Base-by-base conservation (phyloP, 2,113 vertebrate species). In the Phrynosoma blainvillii region DNA sequence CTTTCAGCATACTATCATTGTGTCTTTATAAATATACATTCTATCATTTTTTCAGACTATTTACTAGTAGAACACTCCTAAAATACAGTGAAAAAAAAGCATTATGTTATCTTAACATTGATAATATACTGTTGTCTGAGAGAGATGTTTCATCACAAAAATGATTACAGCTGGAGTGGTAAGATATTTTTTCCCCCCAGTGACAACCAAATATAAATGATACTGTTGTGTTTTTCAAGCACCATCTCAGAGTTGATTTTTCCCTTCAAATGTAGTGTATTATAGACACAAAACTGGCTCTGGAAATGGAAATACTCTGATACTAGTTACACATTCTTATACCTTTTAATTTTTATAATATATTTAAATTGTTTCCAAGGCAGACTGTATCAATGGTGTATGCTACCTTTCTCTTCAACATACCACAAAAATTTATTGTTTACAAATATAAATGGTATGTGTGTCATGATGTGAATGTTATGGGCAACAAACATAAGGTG, bases 341-440 rank as follows among this genome's bases (percentile, higher is more conserved):
- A 91, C 87, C 5, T 10, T 0, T 85, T 88, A 47, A 65, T 11
- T 92, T 81, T 90, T 79, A 90, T 75, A 88, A 71, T 73, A 82
- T 81, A 36, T 1, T 12, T 9, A 36, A 85, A 89, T 36, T 81
- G 56, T 71, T 47, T 90, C 79, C 10, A 66, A 93, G 52, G 86
- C 80, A 90, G 5, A 85, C 52, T 21, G 88, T 89, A 91, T 7
- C 85, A 47, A 47, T 47, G 47, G 59, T 62, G 10, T 59, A 9
- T 59, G 56, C 89, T 36, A n/a, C 89, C 91, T 89, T 90, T 42
- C 23, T 1, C 84, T 94, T 86, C 74, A 90, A 88, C 89, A 10
- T 54, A 27, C 47, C 82, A 27, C 0, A 0, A 30, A 87, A 10
- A 30, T 8, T 91, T 18, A 30, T 73, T 56, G 81, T 80, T 86